Conservation (phyloP, 1,140 invertebrate species). For the Drosophila kepulauana region DNA sequence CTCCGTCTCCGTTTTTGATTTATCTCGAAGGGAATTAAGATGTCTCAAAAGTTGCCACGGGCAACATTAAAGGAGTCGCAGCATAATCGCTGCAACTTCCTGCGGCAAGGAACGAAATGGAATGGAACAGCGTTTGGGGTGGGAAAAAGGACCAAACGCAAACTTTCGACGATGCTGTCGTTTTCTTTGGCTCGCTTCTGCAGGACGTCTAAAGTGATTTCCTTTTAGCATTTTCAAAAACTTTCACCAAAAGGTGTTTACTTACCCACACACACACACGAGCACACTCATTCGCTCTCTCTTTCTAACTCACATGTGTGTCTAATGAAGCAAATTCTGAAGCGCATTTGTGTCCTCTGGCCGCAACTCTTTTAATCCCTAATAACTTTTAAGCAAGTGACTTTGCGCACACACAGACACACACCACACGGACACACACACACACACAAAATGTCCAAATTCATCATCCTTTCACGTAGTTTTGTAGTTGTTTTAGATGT, state of each 20-base stretch:
- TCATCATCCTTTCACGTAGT: constrained; percentile 61
- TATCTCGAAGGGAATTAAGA: constrained; percentile 80
- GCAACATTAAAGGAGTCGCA: constrained; percentile 60
- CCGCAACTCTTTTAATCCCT: constrained; percentile 75
- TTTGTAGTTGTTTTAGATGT: neutral
- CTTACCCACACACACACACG: constrained; percentile 50
- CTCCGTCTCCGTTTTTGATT: constrained; percentile 57
- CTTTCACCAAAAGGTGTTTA: constrained; percentile 79
- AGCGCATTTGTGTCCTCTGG: constrained; percentile 55
- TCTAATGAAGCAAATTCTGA: constrained; percentile 71
- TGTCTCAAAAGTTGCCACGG: constrained; percentile 75
- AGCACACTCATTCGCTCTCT: constrained; percentile 1
- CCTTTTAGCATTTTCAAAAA: constrained; percentile 83
- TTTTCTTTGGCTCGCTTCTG: constrained; percentile 64
- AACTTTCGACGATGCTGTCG: constrained; percentile 55
- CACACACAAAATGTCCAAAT: constrained; percentile 70
- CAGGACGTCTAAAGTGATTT: constrained; percentile 78
- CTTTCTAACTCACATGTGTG: constrained; percentile 33
- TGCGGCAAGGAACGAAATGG: constrained; percentile 8
- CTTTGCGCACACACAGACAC: constrained; percentile 64
- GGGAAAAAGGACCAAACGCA: constrained; percentile 23
- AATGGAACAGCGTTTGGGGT: neutral
- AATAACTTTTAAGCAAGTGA: constrained; percentile 82
- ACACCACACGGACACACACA: constrained; percentile 55
- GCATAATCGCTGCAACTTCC: constrained; percentile 76